Conservation (phyloP, 2,113 vertebrate species). For the Ptychochromis oligacanthus region DNA sequence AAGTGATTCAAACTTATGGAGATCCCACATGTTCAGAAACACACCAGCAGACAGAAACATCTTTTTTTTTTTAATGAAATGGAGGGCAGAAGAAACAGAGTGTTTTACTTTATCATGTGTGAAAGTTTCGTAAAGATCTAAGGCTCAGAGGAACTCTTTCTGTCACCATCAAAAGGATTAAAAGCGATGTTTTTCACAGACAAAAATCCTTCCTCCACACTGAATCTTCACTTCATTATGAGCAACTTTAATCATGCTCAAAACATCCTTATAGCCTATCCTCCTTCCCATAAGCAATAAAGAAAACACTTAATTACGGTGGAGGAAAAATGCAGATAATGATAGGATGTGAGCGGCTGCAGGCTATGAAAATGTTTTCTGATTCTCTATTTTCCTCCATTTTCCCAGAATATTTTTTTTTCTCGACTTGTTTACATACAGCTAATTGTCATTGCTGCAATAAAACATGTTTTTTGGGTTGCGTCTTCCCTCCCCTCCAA, state of each 20-base stretch:
- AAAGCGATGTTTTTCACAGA: constrained; percentile 63
- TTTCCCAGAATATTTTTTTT: constrained; percentile 67
- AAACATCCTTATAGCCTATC: constrained; percentile 72
- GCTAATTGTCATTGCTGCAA: constrained; percentile 66
- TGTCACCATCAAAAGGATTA: constrained; percentile 61
- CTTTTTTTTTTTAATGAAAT: neutral
- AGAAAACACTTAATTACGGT: constrained; percentile 78
- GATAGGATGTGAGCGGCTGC: constrained; percentile 75
- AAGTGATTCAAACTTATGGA: constrained; percentile 70
- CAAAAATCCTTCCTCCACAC: constrained; percentile 45
- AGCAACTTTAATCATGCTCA: constrained; percentile 74
- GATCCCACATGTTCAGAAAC: constrained; percentile 70
- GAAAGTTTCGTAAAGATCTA: constrained; percentile 63
- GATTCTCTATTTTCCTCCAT: constrained; percentile 72
- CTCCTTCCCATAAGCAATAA: constrained; percentile 80
- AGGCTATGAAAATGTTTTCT: constrained; percentile 72
- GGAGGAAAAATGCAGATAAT: constrained; percentile 80
- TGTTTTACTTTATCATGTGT: constrained; percentile 62
- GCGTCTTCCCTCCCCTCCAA: constrained; percentile 46
- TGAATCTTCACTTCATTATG: constrained; percentile 68
- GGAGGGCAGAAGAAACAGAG: constrained; percentile 25
- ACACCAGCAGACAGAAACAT: constrained; percentile 32
- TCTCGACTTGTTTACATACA: constrained; percentile 76
- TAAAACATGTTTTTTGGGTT: constrained; percentile 63
- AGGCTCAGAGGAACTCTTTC: constrained; percentile 43